Conservation (phyloP, 1,140 invertebrate genomes). For the Aphidius gifuensis region DNA sequence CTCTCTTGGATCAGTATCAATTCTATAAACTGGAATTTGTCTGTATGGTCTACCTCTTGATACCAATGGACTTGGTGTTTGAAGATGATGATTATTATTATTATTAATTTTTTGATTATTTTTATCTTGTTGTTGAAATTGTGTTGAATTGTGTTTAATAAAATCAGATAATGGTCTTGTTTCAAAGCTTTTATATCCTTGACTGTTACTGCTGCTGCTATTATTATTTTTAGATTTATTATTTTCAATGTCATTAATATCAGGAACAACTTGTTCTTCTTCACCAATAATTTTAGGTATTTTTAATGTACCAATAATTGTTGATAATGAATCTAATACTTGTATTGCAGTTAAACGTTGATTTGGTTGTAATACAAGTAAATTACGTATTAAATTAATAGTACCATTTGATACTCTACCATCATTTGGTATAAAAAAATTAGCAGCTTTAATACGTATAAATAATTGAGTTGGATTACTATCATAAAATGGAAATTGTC, state of each 20-base stretch:
- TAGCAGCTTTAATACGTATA: slow-evolving; percentile 70
- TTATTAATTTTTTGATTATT: slow-evolving; percentile 37
- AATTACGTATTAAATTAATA: slow-evolving; percentile 57
- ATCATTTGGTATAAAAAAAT: slow-evolving; percentile 65
- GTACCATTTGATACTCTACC: slow-evolving; percentile 60
- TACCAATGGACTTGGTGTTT: slow-evolving; percentile 34
- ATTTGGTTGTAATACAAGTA: slow-evolving; percentile 61
- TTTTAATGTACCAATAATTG: slow-evolving; percentile 55
- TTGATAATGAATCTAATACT: slow-evolving; percentile 57
- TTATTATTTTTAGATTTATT: slow-evolving; percentile 16
- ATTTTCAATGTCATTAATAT: slow-evolving; percentile 37
- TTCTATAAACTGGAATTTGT: slow-evolving; percentile 50
- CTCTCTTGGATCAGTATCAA: slow-evolving; percentile 49
- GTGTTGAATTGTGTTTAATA: slow-evolving; percentile 31
- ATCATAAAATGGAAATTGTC: slow-evolving; percentile 86
- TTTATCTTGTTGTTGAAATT: slow-evolving; percentile 41
- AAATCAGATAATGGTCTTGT: slow-evolving; percentile 29
- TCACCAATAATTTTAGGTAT: slow-evolving; percentile 36
- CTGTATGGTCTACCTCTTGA: slow-evolving; percentile 35
- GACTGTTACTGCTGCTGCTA: too few species aligned
- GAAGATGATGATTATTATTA: slow-evolving; percentile 18
- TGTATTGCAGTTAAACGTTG: slow-evolving; percentile 60
- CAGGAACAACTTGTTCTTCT: slow-evolving; percentile 48
- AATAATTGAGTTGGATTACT: slow-evolving; percentile 75
- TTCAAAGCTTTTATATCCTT: neutral